Base-by-base conservation (phyloP, 1,140 invertebrate genomes). In the Bombyx mandarina region DNA sequence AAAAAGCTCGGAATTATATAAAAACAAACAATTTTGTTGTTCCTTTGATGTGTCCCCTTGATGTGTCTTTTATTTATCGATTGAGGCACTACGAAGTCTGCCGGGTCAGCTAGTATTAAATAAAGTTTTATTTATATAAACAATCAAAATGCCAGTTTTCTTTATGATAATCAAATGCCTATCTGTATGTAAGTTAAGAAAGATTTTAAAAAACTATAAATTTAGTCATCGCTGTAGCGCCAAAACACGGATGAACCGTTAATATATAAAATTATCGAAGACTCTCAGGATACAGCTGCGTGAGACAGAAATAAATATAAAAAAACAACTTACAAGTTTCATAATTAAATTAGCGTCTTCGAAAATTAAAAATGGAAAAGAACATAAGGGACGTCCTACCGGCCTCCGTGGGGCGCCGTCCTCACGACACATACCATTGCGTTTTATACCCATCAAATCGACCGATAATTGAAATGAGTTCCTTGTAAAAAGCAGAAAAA, bases 381-480 rank as follows among this genome's bases (percentile, higher is more conserved):
- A 72, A 75, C 67, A 67, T 67, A 62, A 52, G 64, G 67, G 67
- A 48, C 63, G 70, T 71, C 74, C 71, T 70, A 72, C 69, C 71
- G 72, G 49, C 77, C 75, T 59, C 80, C 9, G 75, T 62, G 63
- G 83, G 79, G 81, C 81, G 79, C 79, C 79, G 70, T 69, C 70
- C 56, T 46, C 67, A 73, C 75, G 71, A 81, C 79, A 84, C 74
- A 82, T 77, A 78, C 74, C 79, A 77, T 67, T 58, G 67, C 67
- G 68, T 82, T 83, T 85, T 82, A 83, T 82, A 72, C 66, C 78
- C 79, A 76, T 77, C 77, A 81, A 86, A 84, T 82, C 73, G 71
- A 64, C 69, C 75, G 81, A 86, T 86, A 86, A 86, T 86, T 86
- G 83, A 86, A 84, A 86, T 86, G 77, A 84, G 83, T 82, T 84